Base-by-base conservation (phyloP, 2,888 invertebrate genomes). In the Cremastinae sp. region DNA sequence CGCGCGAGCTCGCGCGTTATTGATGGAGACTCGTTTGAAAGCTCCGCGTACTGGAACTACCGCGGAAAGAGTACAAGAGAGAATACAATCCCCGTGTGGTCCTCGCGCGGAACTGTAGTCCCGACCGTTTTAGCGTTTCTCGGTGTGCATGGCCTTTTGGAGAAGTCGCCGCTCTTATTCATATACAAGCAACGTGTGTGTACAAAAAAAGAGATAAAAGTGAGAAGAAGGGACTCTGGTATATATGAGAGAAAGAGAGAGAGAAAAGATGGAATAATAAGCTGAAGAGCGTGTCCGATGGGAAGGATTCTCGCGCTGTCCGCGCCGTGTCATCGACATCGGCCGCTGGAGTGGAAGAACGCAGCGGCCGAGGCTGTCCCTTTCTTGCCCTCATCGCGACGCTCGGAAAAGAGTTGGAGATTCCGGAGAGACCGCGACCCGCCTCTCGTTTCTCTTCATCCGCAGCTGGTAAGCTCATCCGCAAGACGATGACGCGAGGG, bases 371-470 rank as follows among this genome's bases (percentile, higher is more conserved):
- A n/a, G n/a, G n/a, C 70, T 62, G 28, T 28, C 5, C 2, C 5
- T 28, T 75, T 73, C 54, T 71, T 65, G 66, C 71, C 56, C 41
- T 75, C 62, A 38, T 43, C 49, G 41, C 47, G 72, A 58, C 74
- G 38, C 76, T 9, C 10, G 22, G 14, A 64, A 74, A 74, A 70
- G 77, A 70, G 47, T 10, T 53, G 71, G 71, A 75, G 74, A 84
- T 78, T n/a, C 81, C 82, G 85, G 84, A 82, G 83, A 82, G 49
- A 64, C 62, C 16, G 41, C 49, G 49, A 53, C 73, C 74, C 83
- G 81, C 84, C 85, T 89, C 88, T 89, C 88, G 85, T 89, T 89
- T 89, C 88, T 89, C 89, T 89, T 88, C 88, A 89, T 89, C 87
- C 86, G 82, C 84, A 85, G 85, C 85, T 84, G 81, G 43, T 81